These are phyloP conservation scores for Chrysolina americana DNA, from an alignment of 2,888 invertebrate genomes.

Conservation along the genomic window DNA sequence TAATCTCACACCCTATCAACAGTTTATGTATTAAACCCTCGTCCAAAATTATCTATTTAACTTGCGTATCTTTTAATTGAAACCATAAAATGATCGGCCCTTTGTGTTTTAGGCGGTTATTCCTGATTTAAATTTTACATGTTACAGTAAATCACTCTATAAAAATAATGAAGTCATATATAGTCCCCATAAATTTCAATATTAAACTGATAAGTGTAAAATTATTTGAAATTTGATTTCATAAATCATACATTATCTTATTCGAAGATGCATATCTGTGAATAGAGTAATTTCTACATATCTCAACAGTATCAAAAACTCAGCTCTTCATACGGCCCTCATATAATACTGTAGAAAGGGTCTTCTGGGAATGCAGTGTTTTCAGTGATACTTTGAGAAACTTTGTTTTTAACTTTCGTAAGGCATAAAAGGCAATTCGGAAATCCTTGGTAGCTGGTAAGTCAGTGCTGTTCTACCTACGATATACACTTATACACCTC, in stretches of 20 bases:
- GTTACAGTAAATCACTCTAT: conserved; percentile 59
- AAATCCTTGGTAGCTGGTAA: too few relatives aligned
- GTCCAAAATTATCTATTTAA: conserved; percentile 53
- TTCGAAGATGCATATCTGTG: conserved; percentile 1
- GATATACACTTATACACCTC: too few relatives aligned
- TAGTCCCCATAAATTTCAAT: conserved; percentile 44
- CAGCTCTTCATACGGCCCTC: neutral
- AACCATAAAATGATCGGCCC: conserved; percentile 61
- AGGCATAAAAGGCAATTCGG: too few relatives aligned
- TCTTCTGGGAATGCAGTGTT: too few relatives aligned
- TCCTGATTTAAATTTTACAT: conserved; percentile 57
- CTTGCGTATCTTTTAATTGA: conserved; percentile 66
- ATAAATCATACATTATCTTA: conserved; percentile 38
- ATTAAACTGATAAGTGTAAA: conserved; percentile 47
- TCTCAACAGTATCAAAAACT: neutral
- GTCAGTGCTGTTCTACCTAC: too few relatives aligned
- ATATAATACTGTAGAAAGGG: neutral
- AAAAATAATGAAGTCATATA: conserved; percentile 53
- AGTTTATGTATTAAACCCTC: conserved; percentile 60
- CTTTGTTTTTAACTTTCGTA: too few relatives aligned
- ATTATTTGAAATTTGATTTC: conserved; percentile 37
- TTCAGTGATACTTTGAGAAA: neutral
- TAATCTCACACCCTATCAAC: conserved; percentile 61
- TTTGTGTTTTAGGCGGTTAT: conserved; percentile 44
- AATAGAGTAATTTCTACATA: neutral